These are phyloP conservation scores for Novumbra hubbsi DNA, from an alignment of 2,797 vertebrate species.

Conservation along the genomic window DNA sequence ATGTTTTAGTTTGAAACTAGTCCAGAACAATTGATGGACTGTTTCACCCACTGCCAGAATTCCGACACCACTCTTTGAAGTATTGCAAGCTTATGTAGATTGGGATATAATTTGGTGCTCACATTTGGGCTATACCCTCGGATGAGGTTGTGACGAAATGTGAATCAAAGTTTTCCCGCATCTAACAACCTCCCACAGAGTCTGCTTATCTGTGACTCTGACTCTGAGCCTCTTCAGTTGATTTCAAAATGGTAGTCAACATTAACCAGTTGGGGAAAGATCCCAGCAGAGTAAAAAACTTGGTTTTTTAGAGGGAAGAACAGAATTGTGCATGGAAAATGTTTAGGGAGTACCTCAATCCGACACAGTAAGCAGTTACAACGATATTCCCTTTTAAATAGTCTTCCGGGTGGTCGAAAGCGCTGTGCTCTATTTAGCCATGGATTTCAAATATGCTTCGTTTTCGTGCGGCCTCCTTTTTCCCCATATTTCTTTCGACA, in stretches of 20 bases:
- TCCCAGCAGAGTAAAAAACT: neutral
- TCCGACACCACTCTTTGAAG: neutral
- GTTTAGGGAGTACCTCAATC: neutral
- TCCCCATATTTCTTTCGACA: slow-evolving; percentile 55
- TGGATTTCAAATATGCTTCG: slow-evolving; percentile 10
- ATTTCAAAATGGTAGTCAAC: neutral
- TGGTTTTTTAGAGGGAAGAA: neutral
- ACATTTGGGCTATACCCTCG: neutral
- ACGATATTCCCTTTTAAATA: neutral
- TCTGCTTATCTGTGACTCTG: neutral
- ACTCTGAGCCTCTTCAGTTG: neutral
- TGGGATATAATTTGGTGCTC: slow-evolving; percentile 2
- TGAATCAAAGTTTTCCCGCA: neutral
- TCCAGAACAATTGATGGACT: slow-evolving; percentile 2
- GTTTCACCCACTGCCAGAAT: slow-evolving; percentile 1
- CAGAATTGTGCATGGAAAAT: neutral
- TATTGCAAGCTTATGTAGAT: neutral
- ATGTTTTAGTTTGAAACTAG: neutral
- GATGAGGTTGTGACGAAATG: slow-evolving; percentile 1
- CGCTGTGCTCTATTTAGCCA: neutral
- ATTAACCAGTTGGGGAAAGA: neutral
- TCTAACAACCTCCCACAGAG: neutral
- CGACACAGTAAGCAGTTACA: neutral
- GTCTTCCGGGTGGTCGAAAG: neutral
- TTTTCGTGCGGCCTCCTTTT: slow-evolving; percentile 18